Evolutionary conservation across 2,797 vertebrate species (phyloP).

Genomic region (Molossus molossus): DNA sequence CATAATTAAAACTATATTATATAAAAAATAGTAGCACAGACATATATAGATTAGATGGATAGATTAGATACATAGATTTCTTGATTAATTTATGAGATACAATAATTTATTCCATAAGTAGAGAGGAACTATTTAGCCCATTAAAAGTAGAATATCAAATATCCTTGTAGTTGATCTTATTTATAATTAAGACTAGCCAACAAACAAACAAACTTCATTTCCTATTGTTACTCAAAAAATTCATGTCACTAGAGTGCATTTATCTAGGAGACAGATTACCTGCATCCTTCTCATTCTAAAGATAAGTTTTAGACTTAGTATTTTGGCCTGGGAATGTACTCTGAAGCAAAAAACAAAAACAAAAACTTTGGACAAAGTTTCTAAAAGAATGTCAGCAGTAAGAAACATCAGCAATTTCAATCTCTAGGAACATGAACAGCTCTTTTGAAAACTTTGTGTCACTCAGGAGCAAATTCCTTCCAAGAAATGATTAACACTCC

Average conservation of each 20-base stretch:
- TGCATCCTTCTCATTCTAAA: background rate
- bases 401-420: conserved; percentile 44
- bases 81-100: background rate
- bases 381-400: conserved; percentile 60
- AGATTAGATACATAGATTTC: background rate
- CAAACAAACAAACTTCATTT: background rate
- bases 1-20: background rate
- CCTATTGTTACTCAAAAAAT: background rate
- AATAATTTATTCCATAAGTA: background rate
- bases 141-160: background rate
- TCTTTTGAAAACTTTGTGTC: conserved; percentile 24
- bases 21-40: background rate
- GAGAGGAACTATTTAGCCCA: background rate
- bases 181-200: background rate
- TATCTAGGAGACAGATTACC: background rate
- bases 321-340: background rate
- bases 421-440: conserved; percentile 65
- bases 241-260: background rate
- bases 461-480: conserved; percentile 52
- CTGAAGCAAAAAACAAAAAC: background rate
- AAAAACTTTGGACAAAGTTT: conserved; percentile 16
- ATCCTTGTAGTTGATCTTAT: background rate
- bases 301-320: background rate
- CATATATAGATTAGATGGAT: background rate
- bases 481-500: conserved; percentile 70